Evolutionary conservation across 2,888 invertebrate genomes (phyloP), one percentile per base, ranked within the genome.

Genomic region (Creontiades dilutus): DNA sequence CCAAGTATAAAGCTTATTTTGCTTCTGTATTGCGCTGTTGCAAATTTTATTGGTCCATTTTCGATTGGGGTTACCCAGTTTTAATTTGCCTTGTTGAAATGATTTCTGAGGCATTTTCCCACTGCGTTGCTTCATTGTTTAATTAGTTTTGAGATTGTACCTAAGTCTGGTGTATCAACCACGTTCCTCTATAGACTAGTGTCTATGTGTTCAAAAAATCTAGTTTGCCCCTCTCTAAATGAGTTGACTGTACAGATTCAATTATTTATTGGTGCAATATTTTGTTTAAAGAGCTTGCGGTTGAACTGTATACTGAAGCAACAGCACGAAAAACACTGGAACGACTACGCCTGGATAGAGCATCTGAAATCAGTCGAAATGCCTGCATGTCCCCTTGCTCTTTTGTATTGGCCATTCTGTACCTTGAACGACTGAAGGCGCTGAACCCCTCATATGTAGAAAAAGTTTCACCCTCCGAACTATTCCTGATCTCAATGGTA

Each of bases 401-500:
- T 16, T 95, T 99, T 89, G 97, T 99, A 92, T 95, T 99, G 92
- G 98, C 99, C 47, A 94, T 99, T 93, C 95, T 99, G 78, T 99
- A 99, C 94, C 95, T 99, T 92, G 98, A 99, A 94, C 95, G 99
- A 91, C 95, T 99, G 89, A 96, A 97, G 93, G 94, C 95, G 91
- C 95, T 95, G 92, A 97, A 98, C 94, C 96, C 97, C 0, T 96
- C 96, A 92, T 99, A 98, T 94, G 95, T 99, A 91, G 95, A 96
- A 92, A 94, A 95, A 92, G 96, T 98, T 85, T 96, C 97, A 48
- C 98, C 99, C 47, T 96, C 97, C 48, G 98, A 99, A 93, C 95
- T 99, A 90, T 99, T 99, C 94, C 95, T 99, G 90, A 97, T 99
- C 91, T 98, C 99, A 90, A 94, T 99, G 95, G 99, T 98, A 94